These are phyloP conservation scores for Dyspetes luteomarginatus DNA, from an alignment of 2,888 invertebrate species.

Conservation along the genomic window DNA sequence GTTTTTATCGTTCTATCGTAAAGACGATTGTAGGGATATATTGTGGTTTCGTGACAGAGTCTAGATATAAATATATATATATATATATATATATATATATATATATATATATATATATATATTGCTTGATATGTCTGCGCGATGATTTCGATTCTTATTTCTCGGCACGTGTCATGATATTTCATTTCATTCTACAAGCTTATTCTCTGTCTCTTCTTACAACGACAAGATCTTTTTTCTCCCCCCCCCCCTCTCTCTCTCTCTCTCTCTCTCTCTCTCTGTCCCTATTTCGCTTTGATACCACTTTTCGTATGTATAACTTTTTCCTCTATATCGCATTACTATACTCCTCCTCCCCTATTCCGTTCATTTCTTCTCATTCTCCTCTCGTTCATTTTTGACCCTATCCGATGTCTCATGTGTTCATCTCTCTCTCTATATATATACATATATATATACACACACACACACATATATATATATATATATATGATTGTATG, in stretches of 20 bases:
- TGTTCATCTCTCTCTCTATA: background rate
- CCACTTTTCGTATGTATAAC: slow-evolving; percentile 9
- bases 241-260: background rate
- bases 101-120: slow-evolving; percentile 2
- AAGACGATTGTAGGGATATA: background rate
- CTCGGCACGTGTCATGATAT: slow-evolving; percentile 45
- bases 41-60: background rate
- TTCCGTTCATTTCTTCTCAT: slow-evolving; percentile 10
- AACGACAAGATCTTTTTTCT: slow-evolving; percentile 19
- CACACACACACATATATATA: too few relatives aligned
- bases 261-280: background rate
- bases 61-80: background rate
- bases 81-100: background rate
- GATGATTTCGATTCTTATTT: slow-evolving; percentile 33
- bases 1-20: background rate
- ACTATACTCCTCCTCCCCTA: background rate
- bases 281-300: background rate
- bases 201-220: background rate
- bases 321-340: slow-evolving; percentile 14
- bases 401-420: background rate
- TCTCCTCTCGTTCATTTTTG: slow-evolving; percentile 12
- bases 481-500: too few relatives aligned
- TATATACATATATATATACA: too few relatives aligned
- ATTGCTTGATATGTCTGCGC: background rate
- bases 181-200: slow-evolving; percentile 29